Base-by-base conservation (phyloP, 2,797 vertebrate genomes). In the Liasis olivaceus region DNA sequence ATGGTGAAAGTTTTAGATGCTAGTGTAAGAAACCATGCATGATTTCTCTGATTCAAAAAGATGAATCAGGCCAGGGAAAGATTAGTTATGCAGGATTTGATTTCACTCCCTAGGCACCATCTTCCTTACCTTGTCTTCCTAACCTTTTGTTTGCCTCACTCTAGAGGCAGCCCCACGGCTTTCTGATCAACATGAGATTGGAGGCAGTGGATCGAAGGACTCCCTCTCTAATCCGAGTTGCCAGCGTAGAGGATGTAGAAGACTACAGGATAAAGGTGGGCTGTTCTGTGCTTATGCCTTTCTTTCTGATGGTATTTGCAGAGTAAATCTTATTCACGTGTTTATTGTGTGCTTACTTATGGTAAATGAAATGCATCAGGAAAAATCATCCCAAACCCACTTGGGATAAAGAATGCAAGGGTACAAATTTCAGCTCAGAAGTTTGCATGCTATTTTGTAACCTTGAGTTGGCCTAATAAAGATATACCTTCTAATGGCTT, bases 121-220 rank as follows among this genome's bases (percentile, higher is more conserved):
- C 72, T 77, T 72, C 31, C 69, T 72, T 36, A 72, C 2, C 69
- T 91, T 94, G 54, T 88, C 24, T 91, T 86, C 87, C 14, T 24
- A 12, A 31, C 5, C n/a, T 66, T 15, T 87, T 26, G 28, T 87
- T 87, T 88, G 66, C 15, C 51, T n/a, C 47, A 26, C 26, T 81
- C 60, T 96, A 99, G 99, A 98, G 98, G n/a, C 98, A 98, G 0
- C 97, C 99, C 1, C 99, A 99, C 7, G 97, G 96, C 95, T 99
- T 99, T 96, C 98, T 99, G 97, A 97, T 98, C 95, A 99, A 99
- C 97, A 99, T 99, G 99, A 99, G 99, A 96, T 96, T 99, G 95
- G 99, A 99, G 94, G 98, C 98, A 0, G 99, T 99, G 97, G 99
- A 99, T 97, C 98, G 98, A 93, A 98, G 99, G 96, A 99, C 98